Evolutionary conservation across 2,888 invertebrate genomes (phyloP), one percentile per base, ranked within the genome.

Genomic region (Copidosoma aretas): DNA sequence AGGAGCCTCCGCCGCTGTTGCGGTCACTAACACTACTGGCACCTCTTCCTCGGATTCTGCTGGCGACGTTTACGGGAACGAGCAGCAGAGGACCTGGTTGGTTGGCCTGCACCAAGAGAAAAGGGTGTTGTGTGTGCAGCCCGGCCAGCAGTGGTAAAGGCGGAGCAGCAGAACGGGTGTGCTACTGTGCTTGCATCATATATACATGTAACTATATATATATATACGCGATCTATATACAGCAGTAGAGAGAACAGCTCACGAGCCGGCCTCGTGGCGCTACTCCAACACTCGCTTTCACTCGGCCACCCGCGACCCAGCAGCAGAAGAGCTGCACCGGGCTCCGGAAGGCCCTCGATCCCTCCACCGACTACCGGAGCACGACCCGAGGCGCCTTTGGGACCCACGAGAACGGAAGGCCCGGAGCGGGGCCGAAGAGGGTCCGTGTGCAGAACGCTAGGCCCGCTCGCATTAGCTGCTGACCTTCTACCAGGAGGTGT

Each of bases 231-330:
- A n/a, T n/a, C n/a, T n/a, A n/a, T 32, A 32, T 32, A 32, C 8
- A 32, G 32, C 32, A 75, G 75, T 39, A 52, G 52, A 52, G 52
- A 61, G n/a, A n/a, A n/a, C 52, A 52, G 65, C 74, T 75, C 76
- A 75, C 77, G 77, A 80, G 77, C 80, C 81, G 81, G 81, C 80
- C 81, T 81, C 79, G 79, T 79, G 80, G 67, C 76, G 73, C 75
- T 73, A 68, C 54, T 57, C 17, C 10, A 21, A 19, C 17, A 25
- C 49, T n/a, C 39, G 1, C 49, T 41, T 43, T 49, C 62, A 24
- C 24, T 49, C n/a, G 49, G 32, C 62, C 8, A n/a, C n/a, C 24
- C 39, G 43, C 43, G 3, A 4, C 8, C 32, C 8, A 8, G 43
- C 43, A 46, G 43, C 43, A 46, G 17, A 12, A 14, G 43, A 14